Percentiles rank a stretch among this genome's conserved stretches.
Evolutionary conservation across 2,797 vertebrate species (phyloP).

Genomic region (Anguilla anguilla): DNA sequence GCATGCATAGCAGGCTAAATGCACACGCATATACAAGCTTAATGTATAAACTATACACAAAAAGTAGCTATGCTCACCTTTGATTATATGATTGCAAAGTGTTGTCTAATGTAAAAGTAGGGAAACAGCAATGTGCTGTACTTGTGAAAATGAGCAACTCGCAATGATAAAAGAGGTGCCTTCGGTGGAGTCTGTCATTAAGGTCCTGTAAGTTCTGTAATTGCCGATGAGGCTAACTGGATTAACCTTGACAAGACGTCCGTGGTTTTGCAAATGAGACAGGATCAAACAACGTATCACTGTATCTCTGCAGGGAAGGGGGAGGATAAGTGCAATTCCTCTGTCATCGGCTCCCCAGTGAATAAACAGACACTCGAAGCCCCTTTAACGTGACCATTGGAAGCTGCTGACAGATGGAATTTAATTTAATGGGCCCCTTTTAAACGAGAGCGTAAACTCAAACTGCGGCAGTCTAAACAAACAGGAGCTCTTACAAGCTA

Average conservation of each 20-base stretch:
- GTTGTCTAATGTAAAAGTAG: not conserved
- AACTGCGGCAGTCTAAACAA: not conserved
- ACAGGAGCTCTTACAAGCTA: not conserved
- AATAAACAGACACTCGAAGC: conserved; percentile 29
- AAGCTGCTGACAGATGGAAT: conserved; percentile 45
- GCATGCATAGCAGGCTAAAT: not conserved
- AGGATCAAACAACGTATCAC: conserved; percentile 32
- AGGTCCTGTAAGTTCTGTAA: conserved; percentile 27
- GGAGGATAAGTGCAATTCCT: conserved; percentile 40
- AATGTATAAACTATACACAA: not conserved
- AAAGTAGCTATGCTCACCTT: not conserved
- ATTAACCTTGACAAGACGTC: conserved; percentile 44
- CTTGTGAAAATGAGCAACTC: not conserved
- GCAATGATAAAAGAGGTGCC: not conserved
- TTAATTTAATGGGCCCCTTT: not conserved
- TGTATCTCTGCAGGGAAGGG: conserved; percentile 28
- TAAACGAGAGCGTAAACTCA: not conserved
- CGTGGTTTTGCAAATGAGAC: conserved; percentile 22
- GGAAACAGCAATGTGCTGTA: not conserved
- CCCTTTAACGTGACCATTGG: conserved; percentile 41
- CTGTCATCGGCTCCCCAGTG: conserved; percentile 45
- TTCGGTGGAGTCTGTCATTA: not conserved
- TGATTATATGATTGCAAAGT: not conserved
- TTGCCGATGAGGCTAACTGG: conserved; percentile 24
- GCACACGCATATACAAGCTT: not conserved